Evolutionary conservation across 2,888 invertebrate species (phyloP).

Genomic region (Pandemis corylana): DNA sequence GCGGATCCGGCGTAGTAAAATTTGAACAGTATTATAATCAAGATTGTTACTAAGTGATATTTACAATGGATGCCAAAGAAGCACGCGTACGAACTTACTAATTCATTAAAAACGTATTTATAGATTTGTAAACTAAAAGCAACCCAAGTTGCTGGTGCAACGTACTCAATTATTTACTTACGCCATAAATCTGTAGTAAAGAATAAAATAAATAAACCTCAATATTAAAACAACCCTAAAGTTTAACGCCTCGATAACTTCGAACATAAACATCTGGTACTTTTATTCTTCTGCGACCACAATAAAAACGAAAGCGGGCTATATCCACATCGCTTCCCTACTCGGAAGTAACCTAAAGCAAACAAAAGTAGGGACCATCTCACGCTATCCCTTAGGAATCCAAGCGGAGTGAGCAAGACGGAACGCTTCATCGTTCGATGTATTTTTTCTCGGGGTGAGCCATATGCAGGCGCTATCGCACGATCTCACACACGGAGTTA

Average conservation of each 20-base stretch:
- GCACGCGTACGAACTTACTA: not conserved
- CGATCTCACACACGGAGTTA: constrained; percentile 39
- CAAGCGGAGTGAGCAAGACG: constrained; percentile 10
- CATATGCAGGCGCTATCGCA: constrained; percentile 37
- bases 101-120: too few relatives aligned
- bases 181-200: constrained; percentile 26
- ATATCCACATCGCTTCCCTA: constrained; percentile 18
- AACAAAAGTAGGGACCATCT: constrained; percentile 12
- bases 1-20: not conserved
- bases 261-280: constrained; percentile 39
- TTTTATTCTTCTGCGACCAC: constrained; percentile 41
- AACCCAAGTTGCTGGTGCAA: not conserved
- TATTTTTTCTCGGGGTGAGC: constrained; percentile 9
- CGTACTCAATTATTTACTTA: constrained; percentile 15
- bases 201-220: constrained; percentile 30
- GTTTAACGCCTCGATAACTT: constrained; percentile 35
- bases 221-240: constrained; percentile 37
- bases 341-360: constrained; percentile 4
- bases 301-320: constrained; percentile 36
- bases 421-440: not conserved
- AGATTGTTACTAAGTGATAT: not conserved
- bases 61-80: not conserved
- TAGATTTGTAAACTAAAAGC: too few relatives aligned
- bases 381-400: constrained; percentile 13
- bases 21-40: too few relatives aligned